Percentiles rank a stretch among this genome's conserved stretches.
Conservation (phyloP, 2,888 invertebrate species). For the Hirtodrosophila confusa region DNA sequence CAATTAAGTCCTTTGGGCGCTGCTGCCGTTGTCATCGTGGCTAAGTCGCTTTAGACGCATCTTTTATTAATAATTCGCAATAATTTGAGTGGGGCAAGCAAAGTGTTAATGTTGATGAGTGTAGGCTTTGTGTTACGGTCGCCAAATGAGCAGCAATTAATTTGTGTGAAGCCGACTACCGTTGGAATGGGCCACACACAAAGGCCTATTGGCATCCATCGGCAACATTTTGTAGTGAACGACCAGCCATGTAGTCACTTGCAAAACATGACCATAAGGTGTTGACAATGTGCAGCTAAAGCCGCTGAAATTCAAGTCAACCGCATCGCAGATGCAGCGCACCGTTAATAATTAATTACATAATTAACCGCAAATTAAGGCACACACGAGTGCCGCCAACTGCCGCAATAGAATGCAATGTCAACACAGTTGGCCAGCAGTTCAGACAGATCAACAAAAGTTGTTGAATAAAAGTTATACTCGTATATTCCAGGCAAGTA, state of each 20-base stretch:
- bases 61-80: constrained; percentile 53
- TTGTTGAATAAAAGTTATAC: too few relatives aligned
- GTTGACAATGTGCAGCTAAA: constrained; percentile 45
- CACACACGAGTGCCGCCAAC: constrained; percentile 56
- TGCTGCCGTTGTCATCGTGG: constrained; percentile 10
- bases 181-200: neutral
- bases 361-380: constrained; percentile 78
- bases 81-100: constrained; percentile 30
- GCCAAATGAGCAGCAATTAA: constrained; percentile 44
- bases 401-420: constrained; percentile 31
- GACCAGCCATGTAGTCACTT: constrained; percentile 7
- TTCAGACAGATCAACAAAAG: constrained; percentile 8
- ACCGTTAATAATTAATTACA: constrained; percentile 78
- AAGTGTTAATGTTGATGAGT: constrained; percentile 52
- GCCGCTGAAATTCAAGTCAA: constrained; percentile 47
- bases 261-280: constrained; percentile 48
- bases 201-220: too few relatives aligned
- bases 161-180: constrained; percentile 40
- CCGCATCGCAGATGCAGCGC: constrained; percentile 55
- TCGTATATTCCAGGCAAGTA: neutral
- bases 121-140: constrained; percentile 31
- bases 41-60: constrained; percentile 14
- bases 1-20: constrained; percentile 46
- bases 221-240: constrained; percentile 20
- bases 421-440: constrained; percentile 61